A percentile compares a stretch with the other conserved stretches of the same genome.
Evolutionary conservation across 2,113 vertebrate genomes (phyloP).

Genomic region (Pavo muticus): DNA sequence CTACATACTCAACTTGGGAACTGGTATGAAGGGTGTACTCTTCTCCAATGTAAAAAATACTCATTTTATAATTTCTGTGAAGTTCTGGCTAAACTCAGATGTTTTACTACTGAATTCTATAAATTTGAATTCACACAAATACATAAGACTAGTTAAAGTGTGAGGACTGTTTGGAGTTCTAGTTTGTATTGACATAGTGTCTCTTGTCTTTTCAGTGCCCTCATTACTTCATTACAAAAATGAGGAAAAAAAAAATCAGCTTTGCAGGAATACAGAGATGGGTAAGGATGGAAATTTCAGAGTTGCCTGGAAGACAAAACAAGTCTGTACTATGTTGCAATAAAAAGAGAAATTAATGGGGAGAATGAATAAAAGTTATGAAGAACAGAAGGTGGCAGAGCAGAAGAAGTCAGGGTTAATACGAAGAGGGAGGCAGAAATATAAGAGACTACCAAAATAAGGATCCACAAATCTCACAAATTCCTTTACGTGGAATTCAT

Average conservation of each 20-base stretch:
- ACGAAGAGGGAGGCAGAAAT: not conserved
- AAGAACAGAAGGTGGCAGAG: not conserved
- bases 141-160: not conserved
- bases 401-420: not conserved
- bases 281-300: not conserved
- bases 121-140: not conserved
- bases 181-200: fast-evolving
- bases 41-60: not conserved
- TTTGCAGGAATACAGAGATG: not conserved
- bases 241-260: fast-evolving
- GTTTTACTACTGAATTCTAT: not conserved
- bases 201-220: fast-evolving
- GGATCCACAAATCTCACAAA: not conserved
- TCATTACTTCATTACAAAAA: not conserved
- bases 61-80: not conserved
- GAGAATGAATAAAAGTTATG: not conserved
- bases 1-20: not conserved
- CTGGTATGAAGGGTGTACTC: not conserved
- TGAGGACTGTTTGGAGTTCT: not conserved
- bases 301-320: fast-evolving
- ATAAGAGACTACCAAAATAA: not conserved
- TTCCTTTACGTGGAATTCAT: not conserved
- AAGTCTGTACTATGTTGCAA: not conserved
- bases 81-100: not conserved
- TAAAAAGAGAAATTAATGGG: not conserved